These are phyloP conservation scores for Oscheius sp. DNA, from an alignment of 2,888 invertebrate species.

Conservation along the genomic window DNA sequence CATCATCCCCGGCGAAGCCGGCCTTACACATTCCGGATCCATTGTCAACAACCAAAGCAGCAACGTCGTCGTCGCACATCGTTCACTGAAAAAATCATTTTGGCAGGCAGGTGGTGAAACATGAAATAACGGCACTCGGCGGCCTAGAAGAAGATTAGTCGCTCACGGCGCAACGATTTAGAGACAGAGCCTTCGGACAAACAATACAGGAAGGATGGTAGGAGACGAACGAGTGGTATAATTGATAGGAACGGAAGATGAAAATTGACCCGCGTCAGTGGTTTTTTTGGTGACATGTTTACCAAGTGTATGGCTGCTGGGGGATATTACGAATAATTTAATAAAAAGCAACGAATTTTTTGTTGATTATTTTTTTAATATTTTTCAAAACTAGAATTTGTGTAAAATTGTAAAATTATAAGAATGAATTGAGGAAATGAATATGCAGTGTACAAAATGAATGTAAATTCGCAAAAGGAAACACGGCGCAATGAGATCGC, in stretches of 20 bases:
- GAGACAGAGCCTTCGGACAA: conserved; percentile 20
- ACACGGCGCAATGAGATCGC: not conserved
- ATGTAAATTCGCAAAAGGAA: too few relatives aligned
- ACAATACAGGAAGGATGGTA: conserved; percentile 24
- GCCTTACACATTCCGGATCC: conserved; percentile 77
- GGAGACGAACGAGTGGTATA: not conserved
- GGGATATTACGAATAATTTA: too few relatives aligned
- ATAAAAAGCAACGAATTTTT: too few relatives aligned
- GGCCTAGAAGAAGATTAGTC: conserved; percentile 15
- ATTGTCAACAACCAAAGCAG: conserved; percentile 62
- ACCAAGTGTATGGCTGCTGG: too few relatives aligned
- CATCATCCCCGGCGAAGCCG: conserved; percentile 81
- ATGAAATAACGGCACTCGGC: conserved; percentile 24
- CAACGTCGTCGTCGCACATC: conserved; percentile 62
- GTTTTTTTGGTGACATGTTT: too few relatives aligned
- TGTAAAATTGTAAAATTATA: too few relatives aligned
- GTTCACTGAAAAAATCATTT: not conserved
- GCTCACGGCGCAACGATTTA: conserved; percentile 27
- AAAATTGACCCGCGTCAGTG: too few relatives aligned
- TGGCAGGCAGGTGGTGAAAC: conserved; percentile 24
- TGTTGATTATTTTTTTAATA: too few relatives aligned
- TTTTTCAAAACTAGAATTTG: too few relatives aligned
- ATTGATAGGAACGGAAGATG: too few relatives aligned
- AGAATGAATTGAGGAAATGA: too few relatives aligned
- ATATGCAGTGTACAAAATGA: too few relatives aligned